Conservation (phyloP, 2,888 invertebrate genomes). For the Uropetala carovei region DNA sequence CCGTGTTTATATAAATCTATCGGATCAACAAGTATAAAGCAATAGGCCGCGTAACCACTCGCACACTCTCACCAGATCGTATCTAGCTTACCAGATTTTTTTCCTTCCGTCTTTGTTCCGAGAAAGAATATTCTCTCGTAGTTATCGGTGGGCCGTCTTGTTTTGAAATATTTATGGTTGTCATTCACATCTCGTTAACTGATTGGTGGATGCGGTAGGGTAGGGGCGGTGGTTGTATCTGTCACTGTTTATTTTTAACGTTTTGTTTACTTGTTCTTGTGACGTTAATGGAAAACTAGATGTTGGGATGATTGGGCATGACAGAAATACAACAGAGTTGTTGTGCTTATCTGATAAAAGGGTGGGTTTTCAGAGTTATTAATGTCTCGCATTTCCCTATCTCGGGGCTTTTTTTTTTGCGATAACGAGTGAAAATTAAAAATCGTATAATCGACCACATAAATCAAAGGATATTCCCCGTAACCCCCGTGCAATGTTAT, state of each 20-base stretch:
- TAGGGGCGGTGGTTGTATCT: not conserved
- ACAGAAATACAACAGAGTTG: not conserved
- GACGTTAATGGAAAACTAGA: not conserved
- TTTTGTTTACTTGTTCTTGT: not conserved
- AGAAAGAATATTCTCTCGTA: not conserved
- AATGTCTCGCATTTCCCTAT: not conserved
- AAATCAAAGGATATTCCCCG: not conserved
- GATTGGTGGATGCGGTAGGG: not conserved
- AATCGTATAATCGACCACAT: not conserved
- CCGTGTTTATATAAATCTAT: not conserved
- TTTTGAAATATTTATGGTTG: not conserved
- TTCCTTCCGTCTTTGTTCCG: not conserved
- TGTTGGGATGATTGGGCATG: not conserved
- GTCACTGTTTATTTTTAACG: not conserved
- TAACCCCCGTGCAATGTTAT: not conserved
- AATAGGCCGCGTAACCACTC: not conserved
- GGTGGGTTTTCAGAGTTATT: not conserved
- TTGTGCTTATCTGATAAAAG: not conserved
- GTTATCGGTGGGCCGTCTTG: not conserved
- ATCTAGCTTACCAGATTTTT: not conserved
- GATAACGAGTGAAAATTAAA: not conserved
- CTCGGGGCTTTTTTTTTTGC: not conserved
- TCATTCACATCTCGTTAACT: not conserved
- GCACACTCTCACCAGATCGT: not conserved
- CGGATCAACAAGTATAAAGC: slow-evolving; percentile 2